A percentile compares a stretch with the other conserved stretches of the same genome.
phyloP scores from a whole-genome alignment of 2,797 vertebrate species.

The Rhincodon typus region DNA sequence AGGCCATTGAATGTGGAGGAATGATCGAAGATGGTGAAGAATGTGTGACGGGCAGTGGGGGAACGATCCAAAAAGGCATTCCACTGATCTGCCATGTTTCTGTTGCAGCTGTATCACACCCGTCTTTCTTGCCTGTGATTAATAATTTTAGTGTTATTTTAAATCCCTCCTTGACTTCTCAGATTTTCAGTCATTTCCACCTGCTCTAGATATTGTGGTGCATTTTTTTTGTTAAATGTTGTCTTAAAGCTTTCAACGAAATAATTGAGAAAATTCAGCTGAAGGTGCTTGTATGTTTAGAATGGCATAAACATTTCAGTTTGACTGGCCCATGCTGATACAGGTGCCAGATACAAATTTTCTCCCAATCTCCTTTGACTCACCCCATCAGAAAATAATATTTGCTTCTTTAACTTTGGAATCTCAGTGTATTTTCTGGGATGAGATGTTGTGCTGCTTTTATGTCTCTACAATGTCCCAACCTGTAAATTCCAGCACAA shows the following conservation, averaged over 20 bases:
- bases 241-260: too few species aligned
- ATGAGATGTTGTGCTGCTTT: background rate
- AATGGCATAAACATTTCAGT: background rate
- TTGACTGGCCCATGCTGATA: too few species aligned
- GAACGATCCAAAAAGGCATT: background rate
- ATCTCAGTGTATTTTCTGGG: background rate
- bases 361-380: background rate
- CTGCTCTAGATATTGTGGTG: background rate
- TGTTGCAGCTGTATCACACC: background rate
- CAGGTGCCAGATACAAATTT: too few species aligned
- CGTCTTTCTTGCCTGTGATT: background rate
- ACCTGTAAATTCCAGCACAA: background rate
- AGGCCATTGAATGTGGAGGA: background rate
- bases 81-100: background rate
- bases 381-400: background rate
- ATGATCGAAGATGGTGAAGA: background rate
- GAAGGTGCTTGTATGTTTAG: too few species aligned
- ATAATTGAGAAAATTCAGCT: too few species aligned
- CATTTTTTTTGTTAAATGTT: background rate
- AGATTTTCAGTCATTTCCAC: background rate
- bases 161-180: background rate
- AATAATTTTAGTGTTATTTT: background rate
- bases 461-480: background rate
- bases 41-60: conserved; percentile 4
- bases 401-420: background rate